Evolutionary conservation across 2,113 vertebrate genomes (phyloP).

Genomic region (Phalacrocorax aristotelis): DNA sequence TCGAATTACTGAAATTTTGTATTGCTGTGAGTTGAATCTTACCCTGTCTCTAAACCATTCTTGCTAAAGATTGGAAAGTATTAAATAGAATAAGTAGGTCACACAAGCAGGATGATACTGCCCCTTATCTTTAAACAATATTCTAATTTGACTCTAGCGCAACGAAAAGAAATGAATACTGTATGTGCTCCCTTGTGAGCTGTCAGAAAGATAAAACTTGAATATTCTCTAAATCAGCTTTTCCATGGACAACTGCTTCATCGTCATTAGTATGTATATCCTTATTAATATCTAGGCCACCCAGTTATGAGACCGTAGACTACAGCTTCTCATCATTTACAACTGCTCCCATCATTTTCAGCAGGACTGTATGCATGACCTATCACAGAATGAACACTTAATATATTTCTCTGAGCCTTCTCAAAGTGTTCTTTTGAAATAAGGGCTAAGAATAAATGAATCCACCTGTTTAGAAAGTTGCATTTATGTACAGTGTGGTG

Average conservation of each 20-base stretch:
- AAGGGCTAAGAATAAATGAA: slow-evolving; percentile 17
- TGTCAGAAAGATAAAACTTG: slow-evolving; percentile 77
- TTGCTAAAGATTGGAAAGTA: slow-evolving; percentile 53
- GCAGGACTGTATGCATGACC: slow-evolving; percentile 22
- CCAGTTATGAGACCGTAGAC: slow-evolving; percentile 41
- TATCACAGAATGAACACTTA: not conserved
- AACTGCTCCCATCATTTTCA: not conserved
- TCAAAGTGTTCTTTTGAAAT: not conserved
- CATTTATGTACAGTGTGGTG: not conserved
- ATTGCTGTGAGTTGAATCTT: not conserved
- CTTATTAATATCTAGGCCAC: slow-evolving; percentile 76
- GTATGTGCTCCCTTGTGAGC: slow-evolving; percentile 61
- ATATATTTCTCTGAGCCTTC: not conserved
- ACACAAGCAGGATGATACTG: slow-evolving; percentile 59
- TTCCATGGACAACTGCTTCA: slow-evolving; percentile 74
- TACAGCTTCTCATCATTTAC: slow-evolving; percentile 58
- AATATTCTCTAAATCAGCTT: slow-evolving; percentile 75
- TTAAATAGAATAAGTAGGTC: slow-evolving; percentile 74
- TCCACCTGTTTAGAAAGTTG: not conserved
- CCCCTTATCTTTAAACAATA: slow-evolving; percentile 77
- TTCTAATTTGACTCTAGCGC: slow-evolving; percentile 67
- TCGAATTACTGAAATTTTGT: not conserved
- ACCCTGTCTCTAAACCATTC: slow-evolving; percentile 10
- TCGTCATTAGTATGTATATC: slow-evolving; percentile 80
- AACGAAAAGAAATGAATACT: slow-evolving; percentile 54